These are phyloP conservation scores for Chrysina gloriosa DNA, from an alignment of 2,888 invertebrate species.

Conservation along the genomic window DNA sequence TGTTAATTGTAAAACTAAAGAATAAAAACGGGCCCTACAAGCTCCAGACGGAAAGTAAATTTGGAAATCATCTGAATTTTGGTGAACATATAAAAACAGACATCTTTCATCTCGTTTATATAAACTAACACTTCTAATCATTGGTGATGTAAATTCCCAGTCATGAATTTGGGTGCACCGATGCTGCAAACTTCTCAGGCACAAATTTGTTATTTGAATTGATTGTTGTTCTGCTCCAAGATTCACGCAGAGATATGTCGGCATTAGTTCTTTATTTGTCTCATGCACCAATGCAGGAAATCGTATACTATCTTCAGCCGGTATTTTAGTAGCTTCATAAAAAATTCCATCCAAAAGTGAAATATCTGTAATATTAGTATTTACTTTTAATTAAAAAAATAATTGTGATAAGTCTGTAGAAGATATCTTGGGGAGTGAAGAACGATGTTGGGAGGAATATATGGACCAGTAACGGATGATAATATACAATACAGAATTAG, in stretches of 20 bases:
- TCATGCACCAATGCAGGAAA: slow-evolving; percentile 94
- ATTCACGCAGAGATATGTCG: slow-evolving; percentile 96
- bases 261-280: slow-evolving; percentile 92
- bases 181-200: slow-evolving; percentile 80
- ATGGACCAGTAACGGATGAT: background rate
- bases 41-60: slow-evolving; percentile 94
- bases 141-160: slow-evolving; percentile 92
- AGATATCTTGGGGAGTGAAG: no score
- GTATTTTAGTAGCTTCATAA: slow-evolving; percentile 89
- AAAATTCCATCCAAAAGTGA: slow-evolving; percentile 99
- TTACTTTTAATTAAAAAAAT: no score
- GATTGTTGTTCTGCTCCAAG: slow-evolving; percentile 94
- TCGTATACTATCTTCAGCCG: slow-evolving; percentile 83
- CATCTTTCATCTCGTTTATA: slow-evolving; percentile 97
- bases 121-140: slow-evolving; percentile 90
- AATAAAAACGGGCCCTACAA: slow-evolving; percentile 84
- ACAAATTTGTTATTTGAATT: slow-evolving; percentile 81
- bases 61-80: slow-evolving; percentile 99
- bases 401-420: no score
- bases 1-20: slow-evolving; percentile 87
- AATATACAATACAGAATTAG: background rate
- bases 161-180: slow-evolving; percentile 89
- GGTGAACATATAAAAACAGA: slow-evolving; percentile 95
- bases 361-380: slow-evolving; percentile 71
- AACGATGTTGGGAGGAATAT: no score